Percentiles rank a stretch among this genome's conserved stretches.
Conservation (phyloP, 2,888 invertebrate genomes). For the Parapristionchus giblindavisi region DNA sequence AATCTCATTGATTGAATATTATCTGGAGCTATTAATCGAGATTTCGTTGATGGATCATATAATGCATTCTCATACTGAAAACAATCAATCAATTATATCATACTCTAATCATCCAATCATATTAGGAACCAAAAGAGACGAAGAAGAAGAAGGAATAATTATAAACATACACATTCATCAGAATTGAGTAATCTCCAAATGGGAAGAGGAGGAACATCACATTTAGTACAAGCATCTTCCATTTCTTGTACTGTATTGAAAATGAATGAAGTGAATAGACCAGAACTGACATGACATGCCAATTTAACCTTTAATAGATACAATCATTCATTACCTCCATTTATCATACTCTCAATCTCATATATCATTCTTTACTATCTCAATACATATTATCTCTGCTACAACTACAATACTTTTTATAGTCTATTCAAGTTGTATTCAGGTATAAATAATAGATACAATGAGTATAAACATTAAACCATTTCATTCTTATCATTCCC, state of each 20-base stretch:
- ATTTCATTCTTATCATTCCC: too few species aligned
- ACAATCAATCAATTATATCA: not conserved
- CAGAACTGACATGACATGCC: slow-evolving; percentile 92
- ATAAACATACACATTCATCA: slow-evolving; percentile 7
- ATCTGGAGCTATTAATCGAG: slow-evolving; percentile 17
- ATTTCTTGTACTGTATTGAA: slow-evolving; percentile 59
- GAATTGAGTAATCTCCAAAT: slow-evolving; percentile 38
- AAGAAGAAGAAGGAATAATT: slow-evolving; percentile 4
- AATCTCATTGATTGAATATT: slow-evolving; percentile 22
- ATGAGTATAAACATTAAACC: too few species aligned
- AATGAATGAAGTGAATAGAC: slow-evolving; percentile 94
- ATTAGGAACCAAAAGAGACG: slow-evolving; percentile 26
- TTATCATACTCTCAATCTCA: too few species aligned
- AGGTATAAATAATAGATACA: too few species aligned
- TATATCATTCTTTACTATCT: too few species aligned
- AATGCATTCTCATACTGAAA: slow-evolving; percentile 32
- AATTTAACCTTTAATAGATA: slow-evolving; percentile 97
- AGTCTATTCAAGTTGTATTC: too few species aligned
- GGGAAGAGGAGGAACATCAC: not conserved
- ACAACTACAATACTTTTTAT: too few species aligned
- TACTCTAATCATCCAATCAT: not conserved
- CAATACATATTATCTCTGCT: too few species aligned
- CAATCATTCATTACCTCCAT: too few species aligned
- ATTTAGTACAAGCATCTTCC: not conserved
- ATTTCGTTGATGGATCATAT: not conserved